phyloP scores from a whole-genome alignment of 2,888 invertebrate genomes.

The Torymus aiolomorphi region DNA sequence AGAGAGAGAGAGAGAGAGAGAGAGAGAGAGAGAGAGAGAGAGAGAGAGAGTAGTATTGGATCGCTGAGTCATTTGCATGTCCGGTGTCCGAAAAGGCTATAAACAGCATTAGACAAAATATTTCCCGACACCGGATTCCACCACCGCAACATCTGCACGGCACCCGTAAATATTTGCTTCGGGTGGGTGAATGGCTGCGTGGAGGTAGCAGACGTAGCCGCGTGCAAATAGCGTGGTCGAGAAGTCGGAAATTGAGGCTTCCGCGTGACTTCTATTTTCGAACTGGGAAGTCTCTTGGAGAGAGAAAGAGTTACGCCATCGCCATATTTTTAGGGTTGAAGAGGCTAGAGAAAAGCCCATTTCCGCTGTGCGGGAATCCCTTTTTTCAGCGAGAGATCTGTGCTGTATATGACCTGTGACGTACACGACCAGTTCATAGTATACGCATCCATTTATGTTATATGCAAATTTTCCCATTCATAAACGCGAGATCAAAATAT shows the following conservation, averaged over 20 bases:
- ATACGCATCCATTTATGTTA: no score
- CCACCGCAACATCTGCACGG: background rate
- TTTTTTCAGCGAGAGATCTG: no score
- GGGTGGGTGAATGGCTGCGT: background rate
- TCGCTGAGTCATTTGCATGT: background rate
- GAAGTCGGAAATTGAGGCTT: constrained; percentile 46
- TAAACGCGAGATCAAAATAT: no score
- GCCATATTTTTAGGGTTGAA: background rate
- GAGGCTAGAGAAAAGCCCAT: no score
- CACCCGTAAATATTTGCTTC: constrained; percentile 43
- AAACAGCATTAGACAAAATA: constrained; percentile 50
- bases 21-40: no score
- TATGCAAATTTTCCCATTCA: no score
- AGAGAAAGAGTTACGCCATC: background rate
- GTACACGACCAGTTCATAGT: no score
- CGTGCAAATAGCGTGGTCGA: background rate
- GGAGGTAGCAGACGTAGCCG: background rate
- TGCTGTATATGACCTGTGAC: no score
- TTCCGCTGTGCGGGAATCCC: no score
- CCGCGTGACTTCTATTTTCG: constrained; percentile 27
- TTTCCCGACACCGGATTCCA: background rate
- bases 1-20: no score
- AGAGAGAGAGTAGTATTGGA: no score
- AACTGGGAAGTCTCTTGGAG: background rate
- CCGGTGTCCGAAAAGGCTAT: constrained; percentile 1